Conservation (phyloP, 2,113 vertebrate genomes). For the Fulmarus glacialis region DNA sequence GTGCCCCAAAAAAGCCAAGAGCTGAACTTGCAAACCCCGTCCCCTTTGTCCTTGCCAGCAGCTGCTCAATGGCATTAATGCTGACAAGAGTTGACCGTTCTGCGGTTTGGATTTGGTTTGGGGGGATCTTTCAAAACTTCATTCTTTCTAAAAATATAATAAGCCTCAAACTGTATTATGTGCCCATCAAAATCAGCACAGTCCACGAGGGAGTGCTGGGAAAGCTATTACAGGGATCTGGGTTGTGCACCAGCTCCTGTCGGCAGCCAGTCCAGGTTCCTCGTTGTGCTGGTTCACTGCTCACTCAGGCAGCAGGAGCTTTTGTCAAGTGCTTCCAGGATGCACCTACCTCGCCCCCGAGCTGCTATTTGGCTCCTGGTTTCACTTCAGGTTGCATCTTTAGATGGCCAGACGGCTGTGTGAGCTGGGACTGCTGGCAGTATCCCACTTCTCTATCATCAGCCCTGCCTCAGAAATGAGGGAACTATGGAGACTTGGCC, state of each 20-base stretch:
- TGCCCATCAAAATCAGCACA: not conserved
- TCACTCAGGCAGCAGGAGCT: not conserved
- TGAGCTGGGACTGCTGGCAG: not conserved
- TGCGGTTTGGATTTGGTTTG: not conserved
- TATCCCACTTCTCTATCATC: not conserved
- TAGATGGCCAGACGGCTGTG: fast-evolving
- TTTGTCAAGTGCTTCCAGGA: not conserved
- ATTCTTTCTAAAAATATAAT: not conserved
- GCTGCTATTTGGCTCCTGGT: not conserved
- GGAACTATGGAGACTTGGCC: not conserved
- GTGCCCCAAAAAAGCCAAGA: not conserved
- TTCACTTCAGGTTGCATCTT: not conserved
- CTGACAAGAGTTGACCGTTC: not conserved
- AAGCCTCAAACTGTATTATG: not conserved
- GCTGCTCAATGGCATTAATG: not conserved
- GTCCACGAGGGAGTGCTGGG: not conserved
- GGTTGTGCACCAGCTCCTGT: not conserved
- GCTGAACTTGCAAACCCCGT: not conserved
- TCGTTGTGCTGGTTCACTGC: not conserved
- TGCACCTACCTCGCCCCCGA: fast-evolving
- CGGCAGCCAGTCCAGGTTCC: not conserved
- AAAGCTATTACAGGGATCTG: not conserved
- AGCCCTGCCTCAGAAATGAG: not conserved
- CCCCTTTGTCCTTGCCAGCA: not conserved
- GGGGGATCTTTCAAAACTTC: not conserved